A percentile compares a stretch with the other conserved stretches of the same genome.
These are phyloP conservation scores for Champsocephalus gunnari DNA, from an alignment of 2,797 vertebrate genomes.

Conservation along the genomic window DNA sequence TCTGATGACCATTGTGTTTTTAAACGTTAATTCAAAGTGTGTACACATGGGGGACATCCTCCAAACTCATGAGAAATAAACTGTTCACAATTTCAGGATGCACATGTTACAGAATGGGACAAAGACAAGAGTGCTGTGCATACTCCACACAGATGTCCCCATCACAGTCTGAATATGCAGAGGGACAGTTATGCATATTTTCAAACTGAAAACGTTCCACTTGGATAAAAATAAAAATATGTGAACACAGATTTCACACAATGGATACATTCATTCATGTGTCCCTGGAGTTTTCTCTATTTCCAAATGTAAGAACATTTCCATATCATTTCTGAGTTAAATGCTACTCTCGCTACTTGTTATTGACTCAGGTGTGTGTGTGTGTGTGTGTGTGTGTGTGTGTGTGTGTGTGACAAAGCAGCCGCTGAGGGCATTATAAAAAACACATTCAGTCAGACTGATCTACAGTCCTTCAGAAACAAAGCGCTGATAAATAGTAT, in stretches of 20 bases:
- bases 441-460: conserved; percentile 31
- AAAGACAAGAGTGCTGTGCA: too few species aligned
- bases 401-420: conserved; percentile 24
- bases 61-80: conserved; percentile 4
- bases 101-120: background rate
- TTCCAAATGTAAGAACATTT: conserved; percentile 8
- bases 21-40: background rate
- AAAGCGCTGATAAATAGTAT: conserved; percentile 5
- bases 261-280: conserved; percentile 18
- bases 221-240: background rate
- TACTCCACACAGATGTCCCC: background rate
- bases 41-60: background rate
- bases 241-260: conserved; percentile 7
- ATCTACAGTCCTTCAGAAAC: conserved; percentile 40
- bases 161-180: background rate
- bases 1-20: background rate
- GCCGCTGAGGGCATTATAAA: conserved; percentile 3
- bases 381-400: conserved; percentile 12
- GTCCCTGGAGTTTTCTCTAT: conserved; percentile 1
- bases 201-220: background rate
- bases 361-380: conserved; percentile 17
- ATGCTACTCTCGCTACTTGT: background rate
- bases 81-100: background rate
- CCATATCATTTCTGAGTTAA: background rate
- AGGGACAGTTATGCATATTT: background rate